Base-by-base conservation (phyloP, 2,797 vertebrate species). In the Apogon hyalosoma region DNA sequence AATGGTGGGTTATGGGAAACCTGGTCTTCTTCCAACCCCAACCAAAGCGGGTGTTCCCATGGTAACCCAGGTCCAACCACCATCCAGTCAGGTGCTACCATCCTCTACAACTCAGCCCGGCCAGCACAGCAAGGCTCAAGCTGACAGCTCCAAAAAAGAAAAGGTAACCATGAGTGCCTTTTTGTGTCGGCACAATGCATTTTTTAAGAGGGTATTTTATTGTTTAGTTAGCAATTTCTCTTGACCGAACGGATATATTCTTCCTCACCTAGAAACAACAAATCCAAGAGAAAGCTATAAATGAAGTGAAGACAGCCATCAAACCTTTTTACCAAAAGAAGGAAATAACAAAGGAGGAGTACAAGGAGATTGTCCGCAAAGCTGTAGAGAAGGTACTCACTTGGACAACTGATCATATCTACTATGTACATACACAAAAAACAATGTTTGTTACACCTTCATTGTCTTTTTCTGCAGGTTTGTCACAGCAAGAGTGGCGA, bases 241-340 rank as follows among this genome's bases (percentile, higher is more conserved):
- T 16, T 1, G 7, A 13, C 4, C 3, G 1, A 8, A 51, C n/a
- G 6, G 0, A 19, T 19, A n/a, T 76, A 14, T 4, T 40, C n/a
- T 53, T 10, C 66, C 6, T 69, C 36, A 48, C 73, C 10, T n/a
- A 98, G 97, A 99, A 97, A 91, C 77, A 96, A 62, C 93, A 96
- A 83, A 97, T 99, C 86, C 97, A 98, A 80, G 98, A 99, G 77
- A 95, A 91, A 90, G 98, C 98, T 8, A 82, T 97, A 21, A 96
- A 95, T 51, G 98, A 98, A 81, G 98, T 99, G 74, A 99, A 98
- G 85, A 89, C 92, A 0, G 98, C 98, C 18, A 99, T 99, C 76
- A 99, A 98, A 85, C 98, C 96, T 62, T 99, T 94, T 90, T 99
- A 99, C 92, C 98, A 99, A 92, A 98, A 96, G 86, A 98, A 99